These are phyloP conservation scores for Synanthedon tipuliformis DNA, from an alignment of 2,888 invertebrate genomes.

Conservation along the genomic window DNA sequence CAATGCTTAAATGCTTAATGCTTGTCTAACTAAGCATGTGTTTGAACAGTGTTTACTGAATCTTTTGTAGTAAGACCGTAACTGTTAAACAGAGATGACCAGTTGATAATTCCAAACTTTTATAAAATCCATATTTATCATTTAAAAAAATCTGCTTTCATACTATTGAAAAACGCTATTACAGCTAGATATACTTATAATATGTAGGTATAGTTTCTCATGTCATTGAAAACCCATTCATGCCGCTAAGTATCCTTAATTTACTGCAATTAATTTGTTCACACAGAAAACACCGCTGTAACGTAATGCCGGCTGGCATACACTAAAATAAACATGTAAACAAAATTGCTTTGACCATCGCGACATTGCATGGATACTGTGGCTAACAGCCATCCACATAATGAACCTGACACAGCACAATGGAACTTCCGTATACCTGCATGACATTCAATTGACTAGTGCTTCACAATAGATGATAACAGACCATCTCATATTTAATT, in stretches of 20 bases:
- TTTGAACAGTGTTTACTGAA: no score
- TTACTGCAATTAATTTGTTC: background rate
- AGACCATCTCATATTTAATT: slow-evolving; percentile 22
- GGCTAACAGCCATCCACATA: background rate
- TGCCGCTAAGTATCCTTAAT: background rate
- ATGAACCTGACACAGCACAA: slow-evolving; percentile 28
- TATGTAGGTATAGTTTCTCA: no score
- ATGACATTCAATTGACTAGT: slow-evolving; percentile 10
- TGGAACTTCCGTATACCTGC: slow-evolving; percentile 30
- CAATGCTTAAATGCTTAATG: no score
- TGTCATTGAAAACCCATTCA: background rate
- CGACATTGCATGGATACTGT: slow-evolving; percentile 10
- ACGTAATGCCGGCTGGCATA: slow-evolving; percentile 1
- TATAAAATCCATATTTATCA: no score
- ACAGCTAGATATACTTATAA: no score
- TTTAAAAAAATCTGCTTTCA: no score
- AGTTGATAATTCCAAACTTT: no score
- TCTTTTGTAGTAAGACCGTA: no score
- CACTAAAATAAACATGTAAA: slow-evolving; percentile 5
- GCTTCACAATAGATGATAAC: slow-evolving; percentile 29
- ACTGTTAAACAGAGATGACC: no score
- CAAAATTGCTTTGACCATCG: slow-evolving; percentile 17
- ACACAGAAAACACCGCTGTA: background rate
- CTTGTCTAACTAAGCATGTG: no score
- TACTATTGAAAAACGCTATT: no score